Evolutionary conservation across 2,888 invertebrate genomes (phyloP), one percentile per base, ranked within the genome.

Genomic region (Oxyteleia sp.): DNA sequence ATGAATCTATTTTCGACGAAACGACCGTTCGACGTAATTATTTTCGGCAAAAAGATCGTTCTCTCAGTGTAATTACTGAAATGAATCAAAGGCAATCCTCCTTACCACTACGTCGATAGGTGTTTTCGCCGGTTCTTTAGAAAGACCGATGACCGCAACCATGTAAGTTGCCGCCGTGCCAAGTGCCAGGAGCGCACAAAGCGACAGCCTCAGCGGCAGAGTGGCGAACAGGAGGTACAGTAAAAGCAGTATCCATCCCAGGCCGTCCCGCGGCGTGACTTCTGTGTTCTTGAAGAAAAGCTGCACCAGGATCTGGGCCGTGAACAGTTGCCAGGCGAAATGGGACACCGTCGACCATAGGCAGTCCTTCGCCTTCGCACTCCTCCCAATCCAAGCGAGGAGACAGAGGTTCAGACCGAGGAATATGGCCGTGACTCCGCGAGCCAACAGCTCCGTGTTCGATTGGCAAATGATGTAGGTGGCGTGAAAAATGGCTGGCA

Each of bases 221-320:
- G 96, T 96, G 69, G 96, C 96, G 92, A 96, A 96, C 57, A 96
- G 95, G 57, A 97, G 94, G 91, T 96, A 97, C 88, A 96, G 95
- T 87, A 96, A 93, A 57, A 97, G 94, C 79, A 97, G 94, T 23
- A 95, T 94, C 96, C 97, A 97, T 29, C 96, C 96, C 15, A 97
- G 94, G 69, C 95, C 95, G 89, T 96, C 96, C 80, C 96, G 94
- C 18, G 95, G 94, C 47, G 95, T 95, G 84, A 95, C 94, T 86
- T 94, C 94, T 92, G 94, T 92, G 90, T 94, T 93, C 90, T 95
- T 95, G 82, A 96, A 93, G 90, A 95, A 95, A 85, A 96, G 94
- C 90, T 95, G 95, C 71, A 94, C 93, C 61, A 96, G 93, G 81
- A 96, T 93, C 91, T 96, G 96, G 26, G 94, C 94, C 87, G 95